Evolutionary conservation across 2,797 vertebrate genomes (phyloP).

Genomic region (Sylvia borin): DNA sequence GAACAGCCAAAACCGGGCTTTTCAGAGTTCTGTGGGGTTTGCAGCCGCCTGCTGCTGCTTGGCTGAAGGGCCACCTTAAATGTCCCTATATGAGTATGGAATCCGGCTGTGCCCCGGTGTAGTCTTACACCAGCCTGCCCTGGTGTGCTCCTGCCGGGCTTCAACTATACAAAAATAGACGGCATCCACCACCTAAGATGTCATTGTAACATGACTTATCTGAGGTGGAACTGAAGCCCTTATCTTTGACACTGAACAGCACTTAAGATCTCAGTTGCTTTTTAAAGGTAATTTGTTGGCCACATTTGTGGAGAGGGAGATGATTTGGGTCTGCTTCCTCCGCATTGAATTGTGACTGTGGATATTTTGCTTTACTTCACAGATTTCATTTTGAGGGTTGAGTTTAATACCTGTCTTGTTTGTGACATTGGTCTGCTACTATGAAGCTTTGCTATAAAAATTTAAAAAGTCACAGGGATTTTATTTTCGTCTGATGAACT

Average conservation of each 20-base stretch:
- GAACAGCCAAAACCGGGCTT: background rate
- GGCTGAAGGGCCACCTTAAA: constrained; percentile 53
- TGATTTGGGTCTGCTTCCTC: background rate
- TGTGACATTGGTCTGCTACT: background rate
- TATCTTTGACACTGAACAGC: background rate
- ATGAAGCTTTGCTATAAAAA: background rate
- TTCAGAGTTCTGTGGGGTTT: background rate
- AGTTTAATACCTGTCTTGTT: background rate
- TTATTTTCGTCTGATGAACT: constrained; percentile 5
- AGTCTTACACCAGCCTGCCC: constrained; percentile 50
- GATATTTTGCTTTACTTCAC: background rate
- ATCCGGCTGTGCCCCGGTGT: constrained; percentile 48
- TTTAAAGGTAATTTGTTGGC: constrained; percentile 47
- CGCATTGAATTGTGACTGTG: background rate
- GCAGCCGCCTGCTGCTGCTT: background rate
- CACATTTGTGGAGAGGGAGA: background rate
- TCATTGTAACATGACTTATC: constrained; percentile 25
- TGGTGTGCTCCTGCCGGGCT: constrained; percentile 37
- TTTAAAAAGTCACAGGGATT: background rate
- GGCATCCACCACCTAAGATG: constrained; percentile 44
- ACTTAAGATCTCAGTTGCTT: background rate
- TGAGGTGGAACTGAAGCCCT: constrained; percentile 52
- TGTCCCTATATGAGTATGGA: constrained; percentile 2
- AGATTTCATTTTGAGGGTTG: background rate
- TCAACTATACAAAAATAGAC: constrained; percentile 53